phyloP scores from a whole-genome alignment of 2,797 vertebrate species.

The Scolopax rusticola region DNA sequence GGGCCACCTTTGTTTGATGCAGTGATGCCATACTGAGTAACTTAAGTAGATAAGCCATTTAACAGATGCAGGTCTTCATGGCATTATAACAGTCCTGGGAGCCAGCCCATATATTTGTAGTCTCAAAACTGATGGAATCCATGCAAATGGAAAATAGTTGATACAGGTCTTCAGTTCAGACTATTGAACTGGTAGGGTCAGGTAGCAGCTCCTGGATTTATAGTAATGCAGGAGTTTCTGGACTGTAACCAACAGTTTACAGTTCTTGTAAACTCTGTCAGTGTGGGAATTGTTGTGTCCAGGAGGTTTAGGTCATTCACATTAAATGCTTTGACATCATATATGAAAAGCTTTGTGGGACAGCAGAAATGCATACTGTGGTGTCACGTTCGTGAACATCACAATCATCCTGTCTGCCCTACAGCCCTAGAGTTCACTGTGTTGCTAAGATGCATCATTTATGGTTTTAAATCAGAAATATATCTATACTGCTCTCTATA shows the following conservation, averaged over 20 bases:
- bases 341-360: neutral
- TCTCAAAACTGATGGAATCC: neutral
- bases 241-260: neutral
- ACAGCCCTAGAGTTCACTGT: neutral
- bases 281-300: neutral
- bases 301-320: neutral
- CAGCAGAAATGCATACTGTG: neutral
- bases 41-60: neutral
- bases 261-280: neutral
- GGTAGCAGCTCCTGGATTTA: neutral
- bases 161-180: neutral
- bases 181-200: neutral
- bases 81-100: neutral
- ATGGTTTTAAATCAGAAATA: neutral
- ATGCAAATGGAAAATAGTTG: neutral
- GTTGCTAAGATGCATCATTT: neutral
- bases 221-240: neutral
- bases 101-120: neutral
- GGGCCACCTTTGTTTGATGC: neutral
- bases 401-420: neutral
- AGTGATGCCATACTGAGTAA: neutral
- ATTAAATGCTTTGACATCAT: neutral
- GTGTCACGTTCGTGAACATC: neutral
- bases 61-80: neutral
- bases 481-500: neutral